A percentile compares a stretch with the other conserved stretches of the same genome.
These are phyloP conservation scores for Xenopus borealis DNA, from an alignment of 2,113 vertebrate genomes.

Conservation along the genomic window DNA sequence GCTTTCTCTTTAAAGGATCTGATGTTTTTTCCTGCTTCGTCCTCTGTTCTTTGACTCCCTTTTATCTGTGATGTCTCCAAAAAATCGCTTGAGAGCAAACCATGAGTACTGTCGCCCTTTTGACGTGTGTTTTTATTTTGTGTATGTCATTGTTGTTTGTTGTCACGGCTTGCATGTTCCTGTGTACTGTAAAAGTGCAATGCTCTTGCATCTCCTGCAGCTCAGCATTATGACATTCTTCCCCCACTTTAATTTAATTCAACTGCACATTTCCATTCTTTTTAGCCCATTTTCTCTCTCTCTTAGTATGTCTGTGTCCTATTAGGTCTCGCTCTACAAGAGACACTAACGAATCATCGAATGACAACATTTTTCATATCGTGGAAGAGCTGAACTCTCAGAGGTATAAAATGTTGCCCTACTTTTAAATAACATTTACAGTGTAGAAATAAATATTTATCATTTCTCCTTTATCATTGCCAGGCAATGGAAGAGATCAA, in stretches of 20 bases:
- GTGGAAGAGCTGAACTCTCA: conserved; percentile 59
- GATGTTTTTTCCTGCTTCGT: conserved; percentile 10
- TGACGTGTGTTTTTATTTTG: not conserved
- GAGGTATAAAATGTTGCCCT: conserved; percentile 48
- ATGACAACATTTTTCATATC: conserved; percentile 64
- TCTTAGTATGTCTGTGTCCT: not conserved
- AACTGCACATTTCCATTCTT: not conserved
- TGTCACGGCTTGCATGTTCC: too few species aligned
- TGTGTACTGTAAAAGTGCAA: too few species aligned
- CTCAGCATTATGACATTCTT: not conserved
- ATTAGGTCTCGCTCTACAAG: conserved; percentile 54
- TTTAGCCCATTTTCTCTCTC: not conserved
- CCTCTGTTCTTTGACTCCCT: conserved; percentile 16
- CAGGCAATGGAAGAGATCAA: conserved; percentile 65
- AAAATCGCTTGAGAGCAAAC: conserved; percentile 8
- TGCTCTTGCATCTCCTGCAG: too few species aligned
- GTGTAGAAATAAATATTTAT: too few species aligned
- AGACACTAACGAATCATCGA: conserved; percentile 57
- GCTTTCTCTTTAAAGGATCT: conserved; percentile 8
- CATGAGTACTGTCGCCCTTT: not conserved
- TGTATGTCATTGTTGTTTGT: not conserved
- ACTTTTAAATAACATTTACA: too few species aligned
- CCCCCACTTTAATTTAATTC: not conserved
- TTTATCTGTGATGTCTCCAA: conserved; percentile 17
- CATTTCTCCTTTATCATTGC: not conserved